phyloP scores from a whole-genome alignment of 2,888 invertebrate species.

The Leptopilina drosophilae region DNA sequence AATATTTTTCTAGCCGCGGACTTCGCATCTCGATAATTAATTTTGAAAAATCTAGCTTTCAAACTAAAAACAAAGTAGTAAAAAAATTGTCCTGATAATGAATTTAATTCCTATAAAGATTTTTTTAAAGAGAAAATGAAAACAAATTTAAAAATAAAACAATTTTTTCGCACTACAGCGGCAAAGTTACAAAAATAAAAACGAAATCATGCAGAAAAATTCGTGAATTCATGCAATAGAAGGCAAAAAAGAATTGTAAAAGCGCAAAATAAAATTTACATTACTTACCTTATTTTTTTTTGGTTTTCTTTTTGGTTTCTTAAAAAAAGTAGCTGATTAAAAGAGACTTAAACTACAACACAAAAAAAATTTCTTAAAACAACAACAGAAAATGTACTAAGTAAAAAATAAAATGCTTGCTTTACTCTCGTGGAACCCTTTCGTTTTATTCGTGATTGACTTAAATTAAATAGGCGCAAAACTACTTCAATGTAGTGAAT shows the following conservation, averaged over 20 bases:
- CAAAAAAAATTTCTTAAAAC: slow-evolving; percentile 31
- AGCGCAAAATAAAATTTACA: slow-evolving; percentile 58
- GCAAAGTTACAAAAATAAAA: neutral
- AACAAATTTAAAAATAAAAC: too few species aligned
- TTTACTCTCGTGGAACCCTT: slow-evolving; percentile 45
- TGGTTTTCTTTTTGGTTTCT: too few species aligned
- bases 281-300: slow-evolving; percentile 38
- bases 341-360: slow-evolving; percentile 58
- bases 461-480: slow-evolving; percentile 49
- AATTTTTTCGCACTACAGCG: neutral
- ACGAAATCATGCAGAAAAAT: slow-evolving; percentile 1
- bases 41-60: too few species aligned
- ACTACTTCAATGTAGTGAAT: slow-evolving; percentile 57
- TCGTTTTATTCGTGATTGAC: slow-evolving; percentile 57
- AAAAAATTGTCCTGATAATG: too few species aligned
- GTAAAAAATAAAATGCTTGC: slow-evolving; percentile 54
- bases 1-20: too few species aligned
- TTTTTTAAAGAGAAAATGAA: too few species aligned
- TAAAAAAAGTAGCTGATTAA: slow-evolving; percentile 48
- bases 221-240: slow-evolving; percentile 20
- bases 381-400: slow-evolving; percentile 28
- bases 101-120: too few species aligned
- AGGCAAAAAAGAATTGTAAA: slow-evolving; percentile 32
- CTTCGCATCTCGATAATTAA: too few species aligned
- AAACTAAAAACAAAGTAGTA: too few species aligned